Conservation (phyloP, 2,797 vertebrate species). For the Heterohyrax brucei region DNA sequence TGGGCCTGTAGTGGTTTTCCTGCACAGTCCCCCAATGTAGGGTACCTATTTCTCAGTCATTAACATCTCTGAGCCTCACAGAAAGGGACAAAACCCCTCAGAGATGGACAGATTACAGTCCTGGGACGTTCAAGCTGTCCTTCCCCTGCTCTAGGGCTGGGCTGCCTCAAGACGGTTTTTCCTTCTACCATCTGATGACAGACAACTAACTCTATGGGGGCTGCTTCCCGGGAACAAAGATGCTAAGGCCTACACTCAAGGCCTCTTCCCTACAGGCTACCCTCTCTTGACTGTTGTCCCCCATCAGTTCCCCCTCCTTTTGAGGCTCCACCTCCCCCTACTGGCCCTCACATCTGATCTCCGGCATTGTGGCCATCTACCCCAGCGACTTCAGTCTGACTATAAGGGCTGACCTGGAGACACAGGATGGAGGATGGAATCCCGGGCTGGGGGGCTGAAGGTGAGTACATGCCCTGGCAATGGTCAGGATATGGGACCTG, state of each 20-base stretch:
- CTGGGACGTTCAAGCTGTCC: not conserved
- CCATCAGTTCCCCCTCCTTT: not conserved
- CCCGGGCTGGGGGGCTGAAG: slow-evolving; percentile 44
- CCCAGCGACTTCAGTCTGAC: not conserved
- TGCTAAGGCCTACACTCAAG: not conserved
- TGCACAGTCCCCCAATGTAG: not conserved
- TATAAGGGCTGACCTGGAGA: not conserved
- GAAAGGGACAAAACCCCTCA: not conserved
- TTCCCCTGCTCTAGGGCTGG: rapidly evolving
- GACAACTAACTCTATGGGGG: not conserved
- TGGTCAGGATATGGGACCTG: slow-evolving; percentile 76
- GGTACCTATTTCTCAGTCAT: not conserved
- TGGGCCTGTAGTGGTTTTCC: not conserved
- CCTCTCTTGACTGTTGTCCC: not conserved
- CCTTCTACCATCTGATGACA: not conserved
- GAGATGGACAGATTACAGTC: not conserved
- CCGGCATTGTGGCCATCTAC: not conserved
- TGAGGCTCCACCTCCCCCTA: not conserved
- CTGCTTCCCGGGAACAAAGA: not conserved
- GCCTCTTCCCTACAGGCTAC: not conserved
- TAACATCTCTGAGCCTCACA: not conserved
- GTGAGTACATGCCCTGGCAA: slow-evolving; percentile 78
- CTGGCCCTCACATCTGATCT: not conserved
- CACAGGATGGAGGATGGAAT: slow-evolving; percentile 38
- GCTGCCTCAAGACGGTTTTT: not conserved